Evolutionary conservation across 2,113 vertebrate species (phyloP), one percentile per base, ranked within the genome.

Genomic region (Centropristis striata): DNA sequence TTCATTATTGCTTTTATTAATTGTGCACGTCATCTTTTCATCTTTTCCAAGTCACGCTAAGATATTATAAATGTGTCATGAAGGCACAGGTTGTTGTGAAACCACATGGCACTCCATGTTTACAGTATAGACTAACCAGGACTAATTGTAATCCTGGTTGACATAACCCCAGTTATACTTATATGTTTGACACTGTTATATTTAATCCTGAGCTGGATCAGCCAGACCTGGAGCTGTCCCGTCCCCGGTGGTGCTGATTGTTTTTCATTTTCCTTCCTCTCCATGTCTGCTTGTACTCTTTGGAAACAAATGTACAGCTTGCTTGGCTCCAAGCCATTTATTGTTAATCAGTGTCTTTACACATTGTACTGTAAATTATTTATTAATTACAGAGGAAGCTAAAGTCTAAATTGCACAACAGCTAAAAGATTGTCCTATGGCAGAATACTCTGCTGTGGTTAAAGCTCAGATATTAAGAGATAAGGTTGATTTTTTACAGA

Each of bases 161-260:
- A 63, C 4, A 36, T 51, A 60, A 60, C 65, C 11, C 18, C 8
- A 1, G 47, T 54, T 41, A 59, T 14, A 4, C 8, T 32, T 5
- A n/a, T 25, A 59, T 23, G 37, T 74, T 54, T 41, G 58, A 65
- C 25, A 32, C 1, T 4, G 23, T 72, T 14, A 42, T 2, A 18
- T 76, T 23, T 37, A 63, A 75, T 57, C 58, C 54, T 23, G 54
- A 55, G 57, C 27, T 60, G 5, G 75, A 57, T 80, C 25, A 74
- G 44, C 25, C 25, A 21, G 25, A 50, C 23, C 28, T 14, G 39
- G 39, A 73, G 57, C 32, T 78, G 37, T 61, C 23, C 54, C 21
- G 20, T 23, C 27, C 28, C 20, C 5, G 18, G 47, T 57, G 57
- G 55, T 74, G 63, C 32, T 65, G 27, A 71, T 28, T 44, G 32